Evolutionary conservation across 2,113 vertebrate species (phyloP), one percentile per base, ranked within the genome.

Genomic region (Neotragus pygmaeus): DNA sequence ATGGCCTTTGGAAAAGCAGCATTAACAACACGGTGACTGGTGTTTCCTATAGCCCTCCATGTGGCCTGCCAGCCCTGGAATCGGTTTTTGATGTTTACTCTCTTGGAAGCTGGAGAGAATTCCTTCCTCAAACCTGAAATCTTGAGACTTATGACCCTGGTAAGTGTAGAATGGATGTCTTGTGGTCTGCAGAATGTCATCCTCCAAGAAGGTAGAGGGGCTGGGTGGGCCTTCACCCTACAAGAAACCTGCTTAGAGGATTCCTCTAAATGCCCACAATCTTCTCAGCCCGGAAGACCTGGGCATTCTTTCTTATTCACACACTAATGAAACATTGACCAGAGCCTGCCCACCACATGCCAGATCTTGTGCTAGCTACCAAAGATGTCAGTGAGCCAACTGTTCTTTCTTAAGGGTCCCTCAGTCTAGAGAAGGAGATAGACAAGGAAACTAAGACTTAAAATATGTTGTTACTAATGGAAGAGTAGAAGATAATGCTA

Each of bases 31-130:
- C 5, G 3, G 45, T 91, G 49, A 45, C 89, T 88, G 78, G 45
- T 89, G 94, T 97, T 90, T 98, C 88, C 97, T 36, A 13, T 96
- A 99, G 99, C 99, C 45, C 98, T 98, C 49, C 99, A 99, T 2
- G 97, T 99, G 95, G 98, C 97, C 96, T 99, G 99, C 84, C 99
- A 99, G 97, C 99, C 99, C 0, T 99, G 99, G 99, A 99, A 98
- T 98, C 98, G 98, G 39, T 99, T 99, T 98, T 98, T 99, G 96
- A 98, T 99, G 73, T 98, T 98, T 98, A 99, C 98, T 3, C 98
- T 99, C 77, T 98, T 99, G 77, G 97, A 86, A 98, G 98, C 99
- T 51, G 98, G 98, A 73, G 98, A 99, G 85, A 99, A 98, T 95
- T 98, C 98, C 83, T 97, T 99, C 82, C 98, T 99, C 90, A 99